Base-by-base conservation (phyloP, 1,140 invertebrate species). In the Drosophila sproati region DNA sequence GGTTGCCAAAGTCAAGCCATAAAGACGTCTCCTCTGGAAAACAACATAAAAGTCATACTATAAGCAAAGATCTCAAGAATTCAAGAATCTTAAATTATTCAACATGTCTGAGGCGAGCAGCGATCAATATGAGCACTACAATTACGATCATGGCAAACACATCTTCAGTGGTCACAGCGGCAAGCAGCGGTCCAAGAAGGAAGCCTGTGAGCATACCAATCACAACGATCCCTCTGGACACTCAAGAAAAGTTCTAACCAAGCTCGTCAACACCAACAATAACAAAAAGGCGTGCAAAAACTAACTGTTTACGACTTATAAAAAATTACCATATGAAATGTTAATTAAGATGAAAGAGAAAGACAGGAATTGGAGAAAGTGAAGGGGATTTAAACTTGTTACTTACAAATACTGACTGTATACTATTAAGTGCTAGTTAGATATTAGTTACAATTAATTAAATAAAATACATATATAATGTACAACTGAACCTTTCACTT, bases 81-180 rank as follows among this genome's bases (percentile, higher is more conserved):
- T 7, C 20, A 20, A 20, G 2, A 29, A 54, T 7, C 20, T 12
- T 4, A 8, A 35, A 35, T 7, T 6, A 28, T 29, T 12, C 10
- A 41, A 51, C 93, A 80, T 92, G 91, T 92, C 91, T 69, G 91
- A 92, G 62, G 78, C 91, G 29, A 95, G 96, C 93, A 95, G 96
- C 80, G 97, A 98, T 93, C 94, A 97, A 82, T 98, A 97, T 94
- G 97, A 98, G 85, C 96, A 97, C 87, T 98, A 97, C 94, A 98
- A 98, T 91, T 98, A 96, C 93, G 97, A 97, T 80, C 94, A 96
- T 93, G 97, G 97, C 89, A 98, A 98, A 93, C 95, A 97, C 91
- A 95, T 98, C 29, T 96, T 96, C 92, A 95, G 95, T 28, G 96
- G 96, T 3, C 96, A 97, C 93, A 95, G 96, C 79, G 96, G 96